phyloP scores from a whole-genome alignment of 1,140 invertebrate species.

The Drosophila sechellia region DNA sequence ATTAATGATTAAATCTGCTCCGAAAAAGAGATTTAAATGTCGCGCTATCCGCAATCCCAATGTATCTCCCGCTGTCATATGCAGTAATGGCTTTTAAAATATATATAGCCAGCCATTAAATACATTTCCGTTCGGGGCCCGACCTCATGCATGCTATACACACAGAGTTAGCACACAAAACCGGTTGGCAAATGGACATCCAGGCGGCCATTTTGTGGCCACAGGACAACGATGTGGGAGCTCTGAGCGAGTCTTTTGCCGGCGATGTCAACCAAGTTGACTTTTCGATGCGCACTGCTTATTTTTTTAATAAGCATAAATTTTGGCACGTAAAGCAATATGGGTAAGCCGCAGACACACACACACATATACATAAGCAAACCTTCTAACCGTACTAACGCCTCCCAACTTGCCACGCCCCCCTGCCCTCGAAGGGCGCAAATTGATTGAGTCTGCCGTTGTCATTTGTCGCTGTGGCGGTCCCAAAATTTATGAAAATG shows the following conservation, averaged over 20 bases:
- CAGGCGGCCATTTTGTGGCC: constrained; percentile 61
- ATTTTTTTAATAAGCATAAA: constrained; percentile 78
- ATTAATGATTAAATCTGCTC: constrained; percentile 35
- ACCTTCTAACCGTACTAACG: constrained; percentile 29
- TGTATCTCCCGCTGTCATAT: constrained; percentile 60
- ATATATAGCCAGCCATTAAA: constrained; percentile 60
- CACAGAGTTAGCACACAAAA: constrained; percentile 55
- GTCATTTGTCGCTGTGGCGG: constrained; percentile 73
- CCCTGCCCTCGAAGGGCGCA: constrained; percentile 44
- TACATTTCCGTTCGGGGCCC: constrained; percentile 45
- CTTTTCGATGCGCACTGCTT: constrained; percentile 71
- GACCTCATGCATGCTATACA: constrained; percentile 10
- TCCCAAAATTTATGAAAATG: constrained; percentile 74
- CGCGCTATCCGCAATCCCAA: constrained; percentile 35
- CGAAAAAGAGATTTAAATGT: constrained; percentile 30
- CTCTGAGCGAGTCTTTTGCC: constrained; percentile 18
- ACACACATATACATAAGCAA: constrained; percentile 3
- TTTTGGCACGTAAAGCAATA: constrained; percentile 66
- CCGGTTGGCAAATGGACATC: constrained; percentile 59
- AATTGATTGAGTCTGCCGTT: constrained; percentile 78
- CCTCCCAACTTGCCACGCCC: constrained; percentile 12
- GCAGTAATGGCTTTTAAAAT: constrained; percentile 63
- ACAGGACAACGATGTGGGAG: constrained; percentile 54
- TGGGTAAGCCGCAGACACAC: constrained; percentile 50
- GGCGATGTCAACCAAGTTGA: constrained; percentile 58